Evolutionary conservation across 37 sponge, comb jelly and placozoan species (phyloP), one percentile per base, ranked within the genome.

Genomic region (Theonella swinhoei): DNA sequence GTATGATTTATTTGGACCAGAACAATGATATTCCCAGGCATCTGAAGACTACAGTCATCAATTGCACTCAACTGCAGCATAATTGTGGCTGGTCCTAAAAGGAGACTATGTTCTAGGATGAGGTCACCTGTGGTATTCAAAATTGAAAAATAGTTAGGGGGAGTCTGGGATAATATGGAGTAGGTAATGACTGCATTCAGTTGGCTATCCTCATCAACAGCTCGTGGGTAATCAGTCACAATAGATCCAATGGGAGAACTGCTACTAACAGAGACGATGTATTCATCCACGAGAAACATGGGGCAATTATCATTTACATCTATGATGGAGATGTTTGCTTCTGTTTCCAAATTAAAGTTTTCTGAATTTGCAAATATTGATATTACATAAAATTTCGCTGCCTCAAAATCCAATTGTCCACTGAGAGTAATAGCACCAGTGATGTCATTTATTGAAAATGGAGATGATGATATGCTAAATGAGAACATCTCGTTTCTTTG

Each of bases 251-350:
- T 39, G 28, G 70, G 81, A 25, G 80, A 65, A 36, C 64, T 73
- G 11, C 70, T 62, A 4, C 60, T 38, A 23, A 83, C 5, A 9
- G 63, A 64, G 38, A 83, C 22, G 36, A 25, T 73, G 60, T 67
- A 74, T 17, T 0, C 30, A 34, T 26, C 0, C 9, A 25, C n/a
- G 20, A 43, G 19, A 34, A 91, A 91, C 1, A 38, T 29, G 0
- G 96, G 96, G 38, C 66, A 37, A 42, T 91, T 88, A 32, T 95
- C 96, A 54, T 95, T 95, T 30, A 82, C 75, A 62, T 95, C 93
- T 0, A 68, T 35, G 28, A 95, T 29, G 1, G 38, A 36, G 0
- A 93, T 60, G 24, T 1, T 63, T 8, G 80, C 26, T 32, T 39
- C 4, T 74, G 87, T 28, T 19, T 43, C 4, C 8, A 79, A 17